A percentile compares a stretch with the other conserved stretches of the same genome.
phyloP scores from a whole-genome alignment of 2,797 vertebrate genomes.

The Girardinus metallicus region DNA sequence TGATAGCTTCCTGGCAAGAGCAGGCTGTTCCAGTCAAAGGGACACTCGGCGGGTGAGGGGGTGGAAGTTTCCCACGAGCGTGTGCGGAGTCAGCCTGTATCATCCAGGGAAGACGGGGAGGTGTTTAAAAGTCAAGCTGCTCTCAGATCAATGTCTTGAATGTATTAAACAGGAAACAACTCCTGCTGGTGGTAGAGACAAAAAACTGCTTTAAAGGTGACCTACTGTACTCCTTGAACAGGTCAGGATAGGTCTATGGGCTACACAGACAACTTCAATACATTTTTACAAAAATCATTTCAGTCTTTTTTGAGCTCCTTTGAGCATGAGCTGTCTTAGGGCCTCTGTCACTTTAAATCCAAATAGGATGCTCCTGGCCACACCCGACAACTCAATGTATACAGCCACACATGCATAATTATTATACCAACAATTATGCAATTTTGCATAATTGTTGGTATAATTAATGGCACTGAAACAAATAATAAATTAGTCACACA shows the following conservation, averaged over 20 bases:
- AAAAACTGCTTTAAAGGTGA: slow-evolving; percentile 11
- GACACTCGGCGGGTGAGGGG: slow-evolving; percentile 14
- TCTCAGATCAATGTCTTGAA: slow-evolving; percentile 29
- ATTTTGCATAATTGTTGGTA: no score
- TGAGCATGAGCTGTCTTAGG: no score
- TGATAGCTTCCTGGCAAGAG: slow-evolving; percentile 72
- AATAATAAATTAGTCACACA: slow-evolving; percentile 1
- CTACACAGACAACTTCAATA: no score
- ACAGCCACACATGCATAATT: no score
- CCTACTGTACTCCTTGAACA: no score
- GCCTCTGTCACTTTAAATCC: no score
- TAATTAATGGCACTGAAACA: slow-evolving; percentile 13
- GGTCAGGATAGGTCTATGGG: no score
- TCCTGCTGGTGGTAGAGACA: slow-evolving; percentile 19
- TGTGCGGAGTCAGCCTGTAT: slow-evolving; percentile 4
- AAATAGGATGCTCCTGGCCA: no score
- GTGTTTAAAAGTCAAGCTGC: slow-evolving; percentile 30
- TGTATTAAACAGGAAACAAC: slow-evolving; percentile 28
- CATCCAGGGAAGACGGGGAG: slow-evolving; percentile 21
- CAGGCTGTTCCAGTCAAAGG: slow-evolving; percentile 69
- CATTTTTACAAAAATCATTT: no score
- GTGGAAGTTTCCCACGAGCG: slow-evolving; percentile 54
- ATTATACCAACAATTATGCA: no score
- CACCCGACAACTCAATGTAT: no score
- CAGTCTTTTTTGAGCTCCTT: no score